These are phyloP conservation scores for Drosophila orosa DNA, from an alignment of 1,140 invertebrate genomes.

Conservation along the genomic window DNA sequence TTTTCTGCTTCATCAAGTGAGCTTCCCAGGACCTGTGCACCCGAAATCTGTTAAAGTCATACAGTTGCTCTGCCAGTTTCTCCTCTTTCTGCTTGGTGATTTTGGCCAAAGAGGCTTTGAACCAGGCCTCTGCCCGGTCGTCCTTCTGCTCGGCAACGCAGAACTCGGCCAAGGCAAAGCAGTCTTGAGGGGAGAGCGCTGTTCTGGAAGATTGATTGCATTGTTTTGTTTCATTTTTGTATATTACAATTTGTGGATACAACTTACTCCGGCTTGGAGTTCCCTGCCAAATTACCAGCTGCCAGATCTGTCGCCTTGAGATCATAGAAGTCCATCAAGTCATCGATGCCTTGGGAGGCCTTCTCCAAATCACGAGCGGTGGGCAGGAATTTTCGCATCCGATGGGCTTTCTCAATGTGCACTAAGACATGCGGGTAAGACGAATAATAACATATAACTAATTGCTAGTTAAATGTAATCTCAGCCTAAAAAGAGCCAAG, in stretches of 20 bases:
- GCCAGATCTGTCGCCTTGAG: conserved; percentile 19
- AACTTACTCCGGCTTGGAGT: conserved; percentile 15
- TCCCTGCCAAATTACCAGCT: conserved; percentile 16
- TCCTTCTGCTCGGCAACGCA: conserved; percentile 3
- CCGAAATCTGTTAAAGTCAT: not conserved
- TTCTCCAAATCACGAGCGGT: conserved; percentile 20
- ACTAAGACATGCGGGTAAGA: conserved; percentile 1
- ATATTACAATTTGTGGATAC: not conserved
- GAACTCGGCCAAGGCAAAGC: conserved; percentile 29
- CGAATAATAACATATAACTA: not conserved
- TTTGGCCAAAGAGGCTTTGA: conserved; percentile 19
- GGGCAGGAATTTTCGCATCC: conserved; percentile 24
- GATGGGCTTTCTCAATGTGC: conserved; percentile 9
- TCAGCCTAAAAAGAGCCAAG: not conserved
- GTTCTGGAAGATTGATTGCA: conserved; percentile 3
- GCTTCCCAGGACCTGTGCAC: conserved; percentile 5
- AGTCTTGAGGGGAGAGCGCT: conserved; percentile 26
- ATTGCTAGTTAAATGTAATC: not conserved
- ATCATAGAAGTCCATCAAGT: conserved; percentile 18
- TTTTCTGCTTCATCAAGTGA: conserved; percentile 1
- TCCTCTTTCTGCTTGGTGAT: not conserved
- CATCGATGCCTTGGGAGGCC: conserved; percentile 28
- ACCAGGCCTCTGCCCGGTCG: conserved; percentile 17
- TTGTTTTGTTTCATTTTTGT: not conserved
- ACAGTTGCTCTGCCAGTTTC: not conserved